Percentiles rank a stretch among this genome's conserved stretches.
phyloP scores from a whole-genome alignment of 2,888 invertebrate species.

The Linyphia triangularis region DNA sequence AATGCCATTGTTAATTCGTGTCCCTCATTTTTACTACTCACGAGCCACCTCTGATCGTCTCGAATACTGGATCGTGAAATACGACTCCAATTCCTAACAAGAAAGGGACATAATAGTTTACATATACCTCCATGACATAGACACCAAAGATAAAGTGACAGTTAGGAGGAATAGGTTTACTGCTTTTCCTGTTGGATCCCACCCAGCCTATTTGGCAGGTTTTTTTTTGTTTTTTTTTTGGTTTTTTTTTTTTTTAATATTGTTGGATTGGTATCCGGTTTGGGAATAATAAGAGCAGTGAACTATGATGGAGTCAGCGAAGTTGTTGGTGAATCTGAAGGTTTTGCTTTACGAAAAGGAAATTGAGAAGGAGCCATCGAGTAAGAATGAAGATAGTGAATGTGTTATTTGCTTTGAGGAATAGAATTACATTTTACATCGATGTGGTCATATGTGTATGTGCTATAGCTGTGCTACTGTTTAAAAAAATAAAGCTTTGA shows the following conservation, averaged over 20 bases:
- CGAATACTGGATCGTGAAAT: conserved; percentile 98
- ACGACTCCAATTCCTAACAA: conserved; percentile 90
- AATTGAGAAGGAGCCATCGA: conserved; percentile 21
- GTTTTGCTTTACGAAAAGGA: not conserved
- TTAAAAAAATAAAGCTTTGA: too few species aligned
- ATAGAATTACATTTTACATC: conserved; percentile 96
- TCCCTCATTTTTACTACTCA: too few species aligned
- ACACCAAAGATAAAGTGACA: conserved; percentile 83
- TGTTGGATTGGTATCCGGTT: conserved; percentile 94
- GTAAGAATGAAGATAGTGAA: conserved; percentile 81
- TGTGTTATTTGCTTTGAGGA: conserved; percentile 98
- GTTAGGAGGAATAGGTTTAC: conserved; percentile 88
- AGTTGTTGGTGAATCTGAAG: not conserved
- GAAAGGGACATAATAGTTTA: conserved; percentile 92
- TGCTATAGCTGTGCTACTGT: conserved; percentile 97
- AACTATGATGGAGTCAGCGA: not conserved
- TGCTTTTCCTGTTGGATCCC: conserved; percentile 97
- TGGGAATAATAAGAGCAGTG: conserved; percentile 82
- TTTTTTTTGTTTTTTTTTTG: too few species aligned
- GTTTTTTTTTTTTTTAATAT: conserved; percentile 99
- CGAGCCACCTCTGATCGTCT: too few species aligned
- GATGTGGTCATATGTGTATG: conserved; percentile 99
- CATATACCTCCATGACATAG: too few species aligned
- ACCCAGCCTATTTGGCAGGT: conserved; percentile 94
- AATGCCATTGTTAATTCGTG: too few species aligned